Evolutionary conservation across 2,888 invertebrate species (phyloP), one percentile per base, ranked within the genome.

Genomic region (Ferrisia virgata): DNA sequence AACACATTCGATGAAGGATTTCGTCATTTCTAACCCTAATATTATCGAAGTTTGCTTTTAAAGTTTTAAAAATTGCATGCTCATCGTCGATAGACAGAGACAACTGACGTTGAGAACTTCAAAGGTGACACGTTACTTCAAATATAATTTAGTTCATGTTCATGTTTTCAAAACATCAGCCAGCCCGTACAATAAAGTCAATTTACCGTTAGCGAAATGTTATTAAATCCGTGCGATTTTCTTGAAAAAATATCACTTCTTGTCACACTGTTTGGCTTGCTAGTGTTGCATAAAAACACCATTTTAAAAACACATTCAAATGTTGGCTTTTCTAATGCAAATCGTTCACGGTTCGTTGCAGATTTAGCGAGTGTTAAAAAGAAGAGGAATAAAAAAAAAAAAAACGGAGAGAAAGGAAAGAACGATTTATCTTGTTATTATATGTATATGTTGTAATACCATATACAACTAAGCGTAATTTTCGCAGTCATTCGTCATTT

Each of bases 401-500:
- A 47, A 47, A n/a, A n/a, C n/a, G 4, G 6, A 47, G 18, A n/a
- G n/a, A n/a, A n/a, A n/a, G n/a, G n/a, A 58, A 58, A 58, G 58
- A 64, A 64, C 64, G 64, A 64, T 64, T 64, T 64, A 64, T 64
- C 64, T 64, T 28, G 64, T 64, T 64, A n/a, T n/a, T n/a, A 64
- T 28, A 11, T 28, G 64, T 28, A 64, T n/a, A n/a, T n/a, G n/a
- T n/a, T n/a, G n/a, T n/a, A n/a, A n/a, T n/a, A n/a, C n/a, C n/a
- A 64, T 28, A 64, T 64, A 64, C n/a, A n/a, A n/a, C n/a, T 64
- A 64, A 64, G 28, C 64, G 64, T 6, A 64, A 64, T 64, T 64
- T 64, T 28, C 31, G 28, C 64, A 76, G 72, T 76, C 72, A 76
- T 76, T 76, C 72, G 36, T 76, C 72, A 76, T 76, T 76, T 18